These are phyloP conservation scores for Porites lobata DNA, from an alignment of 92 coral and sea anemone species.

Conservation along the genomic window DNA sequence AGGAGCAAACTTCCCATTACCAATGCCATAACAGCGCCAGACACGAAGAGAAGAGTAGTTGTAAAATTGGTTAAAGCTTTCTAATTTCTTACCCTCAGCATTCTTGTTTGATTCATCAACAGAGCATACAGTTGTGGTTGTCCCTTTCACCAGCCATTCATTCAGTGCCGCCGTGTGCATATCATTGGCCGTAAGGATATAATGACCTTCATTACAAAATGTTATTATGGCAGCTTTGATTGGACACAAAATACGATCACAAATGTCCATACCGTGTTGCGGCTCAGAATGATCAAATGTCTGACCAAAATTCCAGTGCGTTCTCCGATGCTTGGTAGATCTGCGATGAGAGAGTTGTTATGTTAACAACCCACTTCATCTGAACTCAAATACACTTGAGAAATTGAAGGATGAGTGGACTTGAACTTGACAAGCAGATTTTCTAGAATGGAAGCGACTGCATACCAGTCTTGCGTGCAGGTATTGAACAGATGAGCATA, in stretches of 20 bases:
- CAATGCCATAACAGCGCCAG: slow-evolving; percentile 69
- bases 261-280: slow-evolving; percentile 62
- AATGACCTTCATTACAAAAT: slow-evolving; percentile 70
- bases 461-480: slow-evolving; percentile 65
- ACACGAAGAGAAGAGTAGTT: slow-evolving; percentile 64
- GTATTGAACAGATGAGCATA: slow-evolving; percentile 49
- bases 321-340: slow-evolving; percentile 50
- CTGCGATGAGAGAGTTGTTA: slow-evolving; percentile 41
- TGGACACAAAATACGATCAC: slow-evolving; percentile 66
- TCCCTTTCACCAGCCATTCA: slow-evolving; percentile 65
- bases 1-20: slow-evolving; percentile 44
- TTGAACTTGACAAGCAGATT: slow-evolving; percentile 38
- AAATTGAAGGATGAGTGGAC: slow-evolving; percentile 38
- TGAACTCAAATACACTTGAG: slow-evolving; percentile 47
- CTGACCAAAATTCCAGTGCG: slow-evolving; percentile 34
- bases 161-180: too few relatives aligned
- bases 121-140: slow-evolving; percentile 70
- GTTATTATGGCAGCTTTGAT: slow-evolving; percentile 49
- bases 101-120: not conserved
- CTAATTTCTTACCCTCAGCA: slow-evolving; percentile 49
- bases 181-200: slow-evolving; percentile 42
- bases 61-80: slow-evolving; percentile 67
- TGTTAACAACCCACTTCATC: slow-evolving; percentile 72
- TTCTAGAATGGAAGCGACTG: slow-evolving; percentile 54
- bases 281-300: slow-evolving; percentile 60